Base-by-base conservation (phyloP, 2,888 invertebrate species). In the Dendrolimus houi region DNA sequence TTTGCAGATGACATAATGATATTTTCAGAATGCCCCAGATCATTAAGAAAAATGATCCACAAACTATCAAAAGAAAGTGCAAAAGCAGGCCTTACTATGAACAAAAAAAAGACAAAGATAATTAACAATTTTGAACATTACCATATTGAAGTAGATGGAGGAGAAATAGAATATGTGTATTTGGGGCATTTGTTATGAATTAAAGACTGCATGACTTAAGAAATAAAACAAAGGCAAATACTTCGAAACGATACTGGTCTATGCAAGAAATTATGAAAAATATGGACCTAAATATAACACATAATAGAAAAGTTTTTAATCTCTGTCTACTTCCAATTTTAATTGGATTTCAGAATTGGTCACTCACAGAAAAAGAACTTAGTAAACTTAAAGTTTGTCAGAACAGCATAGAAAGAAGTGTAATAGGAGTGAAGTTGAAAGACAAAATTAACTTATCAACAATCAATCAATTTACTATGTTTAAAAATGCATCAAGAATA, bases 1-100 rank as follows among this genome's bases (percentile, higher is more conserved):
- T 60, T 58, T 55, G 62, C 64, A 6, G 60, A 64, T 42, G 62
- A 65, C 52, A 47, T 63, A 7, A 54, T 64, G 13, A 42, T 66
- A 52, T 61, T 66, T 29, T 56, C 62, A 41, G 62, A 64, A 17
- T 9, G 53, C 52, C 57, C 64, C 17, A 53, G 53, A 59, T 56
- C 55, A 41, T 58, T 62, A 29, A 56, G 52, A 55, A 41, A n/a
- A 56, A 65, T 64, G 62, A 41, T 61, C 13, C 60, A 64, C 54
- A 59, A 62, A 55, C 41, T 65, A 58, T 56, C 58, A 7, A 54
- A 60, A n/a, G 54, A 57, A 57, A 57, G 57, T 12, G 17, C 1
- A n/a, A 52, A 54, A 7, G 55, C 54, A 53, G 58, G 58, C 2
- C 53, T 57, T 57, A 57, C 60, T 58, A 62, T 63, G 58, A 62